These are phyloP conservation scores for Myopa testacea DNA, from an alignment of 2,888 invertebrate genomes.

Conservation along the genomic window DNA sequence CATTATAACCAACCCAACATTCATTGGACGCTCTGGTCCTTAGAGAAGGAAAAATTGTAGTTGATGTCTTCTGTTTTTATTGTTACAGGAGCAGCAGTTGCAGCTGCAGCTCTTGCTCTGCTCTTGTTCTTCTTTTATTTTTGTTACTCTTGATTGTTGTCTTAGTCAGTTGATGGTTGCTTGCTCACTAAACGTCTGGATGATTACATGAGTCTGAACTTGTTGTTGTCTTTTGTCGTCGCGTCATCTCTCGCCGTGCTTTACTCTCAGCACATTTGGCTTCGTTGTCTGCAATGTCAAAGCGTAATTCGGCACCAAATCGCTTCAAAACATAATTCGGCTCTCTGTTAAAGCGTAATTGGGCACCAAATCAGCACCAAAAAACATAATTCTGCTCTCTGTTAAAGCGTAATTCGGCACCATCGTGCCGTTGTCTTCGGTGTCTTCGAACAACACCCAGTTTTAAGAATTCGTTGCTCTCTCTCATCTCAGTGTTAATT, in stretches of 20 bases:
- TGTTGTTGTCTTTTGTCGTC: not conserved
- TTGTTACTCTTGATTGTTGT: not conserved
- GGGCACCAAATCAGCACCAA: no score
- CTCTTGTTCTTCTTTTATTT: not conserved
- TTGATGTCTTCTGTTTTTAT: not conserved
- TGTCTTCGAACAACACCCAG: slow-evolving; percentile 32
- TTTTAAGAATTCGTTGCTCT: slow-evolving; percentile 4
- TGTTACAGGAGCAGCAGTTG: not conserved
- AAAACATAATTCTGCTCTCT: no score
- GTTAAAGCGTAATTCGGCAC: no score
- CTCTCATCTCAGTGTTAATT: not conserved
- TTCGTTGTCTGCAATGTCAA: no score
- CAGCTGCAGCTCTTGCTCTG: not conserved
- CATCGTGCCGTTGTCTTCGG: no score
- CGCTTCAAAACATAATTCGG: no score
- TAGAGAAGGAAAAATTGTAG: no score
- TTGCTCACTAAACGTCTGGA: not conserved
- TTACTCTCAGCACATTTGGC: not conserved
- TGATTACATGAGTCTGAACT: not conserved
- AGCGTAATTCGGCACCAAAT: no score
- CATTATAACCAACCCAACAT: not conserved
- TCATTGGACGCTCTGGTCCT: no score
- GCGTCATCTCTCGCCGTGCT: not conserved
- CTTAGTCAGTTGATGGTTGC: not conserved
- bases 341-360: no score